Base-by-base conservation (phyloP, 2,888 invertebrate species). In the Ennomos quercinarius region DNA sequence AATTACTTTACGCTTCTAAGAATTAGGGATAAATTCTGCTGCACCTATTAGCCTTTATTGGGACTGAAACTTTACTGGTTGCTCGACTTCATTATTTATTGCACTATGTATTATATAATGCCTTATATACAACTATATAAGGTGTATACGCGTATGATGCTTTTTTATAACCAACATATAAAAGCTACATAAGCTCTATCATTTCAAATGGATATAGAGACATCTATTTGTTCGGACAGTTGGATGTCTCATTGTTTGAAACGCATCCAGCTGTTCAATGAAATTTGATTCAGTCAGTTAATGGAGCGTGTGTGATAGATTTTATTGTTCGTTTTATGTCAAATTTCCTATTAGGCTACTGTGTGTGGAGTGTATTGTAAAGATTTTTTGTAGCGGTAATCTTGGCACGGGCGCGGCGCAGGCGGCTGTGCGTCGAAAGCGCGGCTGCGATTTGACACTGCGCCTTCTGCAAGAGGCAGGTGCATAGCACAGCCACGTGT, bases 251-350 rank as follows among this genome's bases (percentile, higher is more conserved):
- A 81, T 84, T 84, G 81, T 83, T 78, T 77, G 76, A 77, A 76
- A 75, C 72, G 71, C 70, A 74, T 79, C 78, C 89, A 91, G 88
- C 84, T 91, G 90, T 86, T 84, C 83, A 78, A 81, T 84, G 87
- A 80, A 87, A 89, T 87, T 84, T 83, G 87, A 89, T 86, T 84
- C 87, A 78, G 76, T 77, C 80, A 76, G 72, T 80, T 84, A 89
- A 89, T 87, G 86, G 86, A 82, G 82, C 83, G 84, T 78, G 77
- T 83, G 81, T 75, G 81, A 81, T 77, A 72, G 71, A 70, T 62
- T 79, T 79, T 73, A 81, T 84, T 81, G 77, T 76, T 64, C 63
- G 65, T 63, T 74, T 72, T 73, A 62, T 72, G 71, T 76, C 71
- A 70, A 73, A 80, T 74, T 72, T 68, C 68, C 68, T 70, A 76